phyloP scores from a whole-genome alignment of 1,140 invertebrate species.

The Battus philenor region DNA sequence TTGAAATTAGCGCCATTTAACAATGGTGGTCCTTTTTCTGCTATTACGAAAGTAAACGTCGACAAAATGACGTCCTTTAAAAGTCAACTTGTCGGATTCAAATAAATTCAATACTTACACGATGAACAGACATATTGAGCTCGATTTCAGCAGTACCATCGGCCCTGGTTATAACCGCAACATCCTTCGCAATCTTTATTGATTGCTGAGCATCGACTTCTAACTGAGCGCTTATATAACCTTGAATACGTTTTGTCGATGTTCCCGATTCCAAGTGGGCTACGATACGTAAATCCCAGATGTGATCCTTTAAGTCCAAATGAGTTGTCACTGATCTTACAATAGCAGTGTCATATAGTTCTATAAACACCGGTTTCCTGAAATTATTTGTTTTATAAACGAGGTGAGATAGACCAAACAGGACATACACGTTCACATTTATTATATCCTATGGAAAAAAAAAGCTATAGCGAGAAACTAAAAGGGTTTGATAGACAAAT shows the following conservation, averaged over 20 bases:
- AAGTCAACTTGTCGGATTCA: no score
- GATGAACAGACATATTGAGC: constrained; percentile 43
- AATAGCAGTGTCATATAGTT: constrained; percentile 75
- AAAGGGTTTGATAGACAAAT: no score
- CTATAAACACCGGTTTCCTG: constrained; percentile 76
- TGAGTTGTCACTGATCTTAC: constrained; percentile 75
- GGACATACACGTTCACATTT: no score
- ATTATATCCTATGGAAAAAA: no score
- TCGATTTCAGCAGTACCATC: constrained; percentile 44
- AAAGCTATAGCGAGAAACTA: no score
- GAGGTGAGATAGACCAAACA: no score
- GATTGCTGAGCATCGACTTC: constrained; percentile 37
- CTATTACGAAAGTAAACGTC: no score
- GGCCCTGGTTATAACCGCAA: constrained; percentile 27
- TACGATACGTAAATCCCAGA: constrained; percentile 71
- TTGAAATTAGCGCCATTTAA: no score
- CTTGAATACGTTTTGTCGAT: constrained; percentile 28
- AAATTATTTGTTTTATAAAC: no score
- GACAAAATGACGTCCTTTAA: no score
- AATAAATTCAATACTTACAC: constrained; percentile 37
- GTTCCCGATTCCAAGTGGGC: constrained; percentile 74
- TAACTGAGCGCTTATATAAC: constrained; percentile 32
- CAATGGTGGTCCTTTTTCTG: no score
- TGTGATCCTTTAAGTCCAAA: constrained; percentile 36
- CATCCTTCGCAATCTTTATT: constrained; percentile 28